A percentile compares a stretch with the other conserved stretches of the same genome.
Evolutionary conservation across 2,888 invertebrate species (phyloP).

Genomic region (Caenorhabditis drosophilae): DNA sequence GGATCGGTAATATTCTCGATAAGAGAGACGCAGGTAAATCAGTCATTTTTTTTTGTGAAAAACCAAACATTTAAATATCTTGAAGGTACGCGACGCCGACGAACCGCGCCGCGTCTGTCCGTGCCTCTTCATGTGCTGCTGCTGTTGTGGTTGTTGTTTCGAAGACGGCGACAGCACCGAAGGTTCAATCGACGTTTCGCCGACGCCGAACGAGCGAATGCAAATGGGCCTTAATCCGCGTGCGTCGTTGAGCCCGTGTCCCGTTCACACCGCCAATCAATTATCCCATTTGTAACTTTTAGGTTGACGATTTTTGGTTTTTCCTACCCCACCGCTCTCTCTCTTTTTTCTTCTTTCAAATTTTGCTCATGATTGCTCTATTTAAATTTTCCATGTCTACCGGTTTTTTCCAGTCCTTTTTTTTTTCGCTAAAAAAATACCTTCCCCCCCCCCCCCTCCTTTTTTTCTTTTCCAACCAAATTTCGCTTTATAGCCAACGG

Average conservation of each 20-base stretch:
- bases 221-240: constrained; percentile 35
- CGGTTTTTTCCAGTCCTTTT: too few relatives aligned
- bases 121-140: constrained; percentile 55
- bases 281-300: constrained; percentile 13
- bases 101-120: constrained; percentile 56
- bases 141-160: constrained; percentile 53
- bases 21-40: constrained; percentile 47
- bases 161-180: constrained; percentile 47
- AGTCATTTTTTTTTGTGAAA: not conserved
- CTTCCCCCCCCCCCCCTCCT: too few relatives aligned
- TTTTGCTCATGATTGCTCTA: too few relatives aligned
- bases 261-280: constrained; percentile 22
- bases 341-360: too few relatives aligned
- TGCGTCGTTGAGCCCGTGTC: constrained; percentile 22
- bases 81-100: constrained; percentile 50
- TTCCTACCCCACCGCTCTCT: too few relatives aligned
- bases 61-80: not conserved
- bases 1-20: constrained; percentile 72
- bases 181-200: constrained; percentile 40
- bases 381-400: too few relatives aligned
- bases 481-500: too few relatives aligned
- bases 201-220: constrained; percentile 37
- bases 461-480: too few relatives aligned
- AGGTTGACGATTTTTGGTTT: too few relatives aligned
- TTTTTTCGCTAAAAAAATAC: too few relatives aligned